Evolutionary conservation across 2,888 invertebrate species (phyloP).

Genomic region (Epiblema foenella): DNA sequence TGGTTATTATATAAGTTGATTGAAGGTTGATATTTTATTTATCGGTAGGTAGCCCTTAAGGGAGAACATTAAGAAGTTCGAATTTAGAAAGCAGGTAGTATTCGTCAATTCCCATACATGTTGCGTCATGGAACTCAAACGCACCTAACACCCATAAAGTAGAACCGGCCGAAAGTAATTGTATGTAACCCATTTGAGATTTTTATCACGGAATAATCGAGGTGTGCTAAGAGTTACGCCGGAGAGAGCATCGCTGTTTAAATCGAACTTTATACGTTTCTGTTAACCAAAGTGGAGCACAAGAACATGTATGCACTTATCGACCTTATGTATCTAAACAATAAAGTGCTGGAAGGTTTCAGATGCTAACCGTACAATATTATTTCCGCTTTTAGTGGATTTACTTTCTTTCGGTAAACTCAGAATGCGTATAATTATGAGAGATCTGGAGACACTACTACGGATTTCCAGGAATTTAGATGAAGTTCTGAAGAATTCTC

Average conservation of each 20-base stretch:
- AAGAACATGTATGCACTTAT: not conserved
- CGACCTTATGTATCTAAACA: no score
- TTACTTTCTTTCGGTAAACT: not conserved
- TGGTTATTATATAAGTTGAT: constrained; percentile 35
- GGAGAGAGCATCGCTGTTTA: constrained; percentile 24
- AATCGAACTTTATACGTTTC: constrained; percentile 27
- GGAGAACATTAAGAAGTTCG: constrained; percentile 24
- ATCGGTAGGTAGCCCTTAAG: constrained; percentile 38
- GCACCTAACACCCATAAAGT: constrained; percentile 60
- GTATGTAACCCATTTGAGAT: constrained; percentile 55
- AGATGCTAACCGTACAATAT: no score
- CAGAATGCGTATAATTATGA: not conserved
- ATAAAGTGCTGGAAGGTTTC: no score
- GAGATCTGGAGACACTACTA: not conserved
- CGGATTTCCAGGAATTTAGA: not conserved
- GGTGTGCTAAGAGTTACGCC: constrained; percentile 47
- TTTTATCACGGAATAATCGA: constrained; percentile 61
- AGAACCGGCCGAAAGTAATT: constrained; percentile 57
- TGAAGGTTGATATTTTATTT: constrained; percentile 22
- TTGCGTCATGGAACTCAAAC: constrained; percentile 52
- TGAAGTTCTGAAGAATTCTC: not conserved
- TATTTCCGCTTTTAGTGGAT: constrained; percentile 3
- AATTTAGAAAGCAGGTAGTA: constrained; percentile 3
- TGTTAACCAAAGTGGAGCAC: not conserved
- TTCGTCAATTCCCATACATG: constrained; percentile 23